Base-by-base conservation (phyloP, 2,888 invertebrate species). In the Phengaris alcon region DNA sequence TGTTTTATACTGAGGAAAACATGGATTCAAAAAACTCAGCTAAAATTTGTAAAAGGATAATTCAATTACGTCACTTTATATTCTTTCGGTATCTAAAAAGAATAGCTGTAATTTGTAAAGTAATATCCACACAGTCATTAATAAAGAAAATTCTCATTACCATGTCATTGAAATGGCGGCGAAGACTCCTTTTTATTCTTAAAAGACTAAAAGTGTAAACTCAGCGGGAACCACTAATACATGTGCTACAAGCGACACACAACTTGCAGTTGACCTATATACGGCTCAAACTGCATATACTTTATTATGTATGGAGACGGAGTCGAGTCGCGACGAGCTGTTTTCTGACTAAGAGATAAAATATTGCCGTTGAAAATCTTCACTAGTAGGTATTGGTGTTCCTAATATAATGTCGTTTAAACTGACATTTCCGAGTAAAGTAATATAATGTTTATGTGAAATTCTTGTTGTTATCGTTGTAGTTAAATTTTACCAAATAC, bases 251-350 rank as follows among this genome's bases (percentile, higher is more conserved):
- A 79, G 79, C 76, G 77, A 72, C 78, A 75, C 78, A 76, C 79
- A 75, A 77, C 78, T 64, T 77, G 79, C 75, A 77, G 76, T 78
- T 77, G 79, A 79, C 79, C 79, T 77, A 79, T 79, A 79, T 79
- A 79, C 79, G 75, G 75, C 75, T 70, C 78, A 75, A 79, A 77
- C 76, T 79, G 79, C 79, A 79, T 78, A 77, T 79, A 78, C 75
- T 79, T 79, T 79, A 79, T 79, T 79, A 79, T 79, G 79, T 79
- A 79, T 79, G 78, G 79, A 74, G 75, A 76, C 77, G 76, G 78
- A 78, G 78, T 76, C 77, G 78, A 79, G 78, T 79, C 77, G 78
- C 78, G 79, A 79, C 79, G 77, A 77, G 78, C 78, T 75, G 74
- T 77, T 74, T 78, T 78, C 79, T 75, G 77, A 77, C 79, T 78